Percentiles rank a stretch among this genome's conserved stretches.
Evolutionary conservation across 2,797 vertebrate species (phyloP).

Genomic region (Nannoperca obscura): DNA sequence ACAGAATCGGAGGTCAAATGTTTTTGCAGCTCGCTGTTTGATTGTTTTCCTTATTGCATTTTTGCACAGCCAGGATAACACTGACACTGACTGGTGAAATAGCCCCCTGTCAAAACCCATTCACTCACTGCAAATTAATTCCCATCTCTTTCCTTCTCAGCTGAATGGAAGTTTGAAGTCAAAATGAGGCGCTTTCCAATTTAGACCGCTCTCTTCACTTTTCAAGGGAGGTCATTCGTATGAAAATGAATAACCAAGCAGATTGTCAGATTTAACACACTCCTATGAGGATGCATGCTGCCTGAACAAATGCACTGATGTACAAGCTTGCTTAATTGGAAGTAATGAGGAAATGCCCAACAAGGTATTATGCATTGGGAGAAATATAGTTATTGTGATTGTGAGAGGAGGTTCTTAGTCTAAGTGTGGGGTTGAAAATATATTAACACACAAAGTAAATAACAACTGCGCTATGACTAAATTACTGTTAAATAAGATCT

Average conservation of each 20-base stretch:
- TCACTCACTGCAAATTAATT: slow-evolving; percentile 74
- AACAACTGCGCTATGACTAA: slow-evolving; percentile 42
- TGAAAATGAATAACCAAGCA: slow-evolving; percentile 63
- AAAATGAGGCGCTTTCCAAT: slow-evolving; percentile 69
- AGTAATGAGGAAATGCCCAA: slow-evolving; percentile 57
- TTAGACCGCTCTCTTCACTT: slow-evolving; percentile 46
- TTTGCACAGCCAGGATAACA: slow-evolving; percentile 53
- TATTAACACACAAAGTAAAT: slow-evolving; percentile 46
- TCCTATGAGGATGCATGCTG: slow-evolving; percentile 36
- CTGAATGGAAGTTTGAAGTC: slow-evolving; percentile 61
- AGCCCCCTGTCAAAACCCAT: slow-evolving; percentile 70
- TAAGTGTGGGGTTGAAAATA: slow-evolving; percentile 26
- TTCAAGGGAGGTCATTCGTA: slow-evolving; percentile 52
- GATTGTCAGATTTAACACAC: slow-evolving; percentile 54
- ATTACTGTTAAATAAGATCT: slow-evolving; percentile 55
- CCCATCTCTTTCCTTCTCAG: slow-evolving; percentile 52
- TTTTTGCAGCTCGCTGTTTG: slow-evolving; percentile 57
- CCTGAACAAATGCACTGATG: slow-evolving; percentile 42
- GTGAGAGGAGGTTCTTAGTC: slow-evolving; percentile 1
- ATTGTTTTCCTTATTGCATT: slow-evolving; percentile 74
- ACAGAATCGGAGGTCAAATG: slow-evolving; percentile 71
- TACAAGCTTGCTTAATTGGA: slow-evolving; percentile 58
- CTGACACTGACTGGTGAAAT: slow-evolving; percentile 71
- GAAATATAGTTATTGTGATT: slow-evolving; percentile 15
- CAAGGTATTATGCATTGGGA: slow-evolving; percentile 26